A percentile compares a stretch with the other conserved stretches of the same genome.
phyloP scores from a whole-genome alignment of 1,140 invertebrate species.

The Drosophila jambulina region DNA sequence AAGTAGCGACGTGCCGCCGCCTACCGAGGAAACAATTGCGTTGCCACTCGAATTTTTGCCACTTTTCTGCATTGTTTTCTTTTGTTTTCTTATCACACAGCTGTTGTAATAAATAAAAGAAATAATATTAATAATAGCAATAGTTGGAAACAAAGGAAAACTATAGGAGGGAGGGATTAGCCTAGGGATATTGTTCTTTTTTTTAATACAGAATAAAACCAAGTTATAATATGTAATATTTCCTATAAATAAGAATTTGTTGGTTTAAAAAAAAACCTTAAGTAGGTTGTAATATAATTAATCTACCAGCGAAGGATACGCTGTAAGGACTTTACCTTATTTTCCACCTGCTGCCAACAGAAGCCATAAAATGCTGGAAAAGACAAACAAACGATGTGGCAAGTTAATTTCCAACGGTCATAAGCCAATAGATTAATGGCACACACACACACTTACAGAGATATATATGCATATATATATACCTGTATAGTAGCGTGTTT shows the following conservation, averaged over 20 bases:
- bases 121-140: constrained; percentile 20
- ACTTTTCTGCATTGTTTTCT: constrained; percentile 42
- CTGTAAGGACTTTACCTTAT: too few relatives aligned
- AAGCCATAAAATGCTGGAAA: constrained; percentile 32
- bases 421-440: constrained; percentile 75
- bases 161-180: not conserved
- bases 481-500: not conserved
- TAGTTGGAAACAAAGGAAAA: constrained; percentile 2
- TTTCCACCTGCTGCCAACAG: constrained; percentile 29
- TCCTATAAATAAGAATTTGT: not conserved
- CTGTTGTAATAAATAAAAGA: constrained; percentile 59
- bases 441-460: too few relatives aligned
- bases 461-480: not conserved
- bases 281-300: too few relatives aligned
- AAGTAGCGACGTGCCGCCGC: constrained; percentile 35
- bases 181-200: not conserved
- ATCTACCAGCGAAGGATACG: too few relatives aligned
- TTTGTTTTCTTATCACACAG: constrained; percentile 27
- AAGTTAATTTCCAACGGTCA: constrained; percentile 67
- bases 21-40: constrained; percentile 47
- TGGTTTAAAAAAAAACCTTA: not conserved
- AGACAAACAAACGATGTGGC: constrained; percentile 67
- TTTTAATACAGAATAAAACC: not conserved
- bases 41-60: constrained; percentile 62
- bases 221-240: not conserved